Evolutionary conservation across 2,113 vertebrate genomes (phyloP).

Genomic region (Mirounga angustirostris): DNA sequence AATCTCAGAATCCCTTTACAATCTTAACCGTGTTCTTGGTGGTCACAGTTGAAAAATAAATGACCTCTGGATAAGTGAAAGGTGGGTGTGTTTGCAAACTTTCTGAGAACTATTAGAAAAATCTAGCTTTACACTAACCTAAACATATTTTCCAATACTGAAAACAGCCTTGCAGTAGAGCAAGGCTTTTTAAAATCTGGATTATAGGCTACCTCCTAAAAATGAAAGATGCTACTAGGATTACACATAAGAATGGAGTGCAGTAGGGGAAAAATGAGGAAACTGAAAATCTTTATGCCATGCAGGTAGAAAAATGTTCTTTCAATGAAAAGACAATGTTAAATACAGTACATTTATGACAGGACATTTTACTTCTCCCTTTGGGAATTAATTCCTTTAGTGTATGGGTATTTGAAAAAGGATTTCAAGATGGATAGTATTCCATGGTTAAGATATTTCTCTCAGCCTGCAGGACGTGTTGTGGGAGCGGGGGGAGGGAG

Average conservation of each 20-base stretch:
- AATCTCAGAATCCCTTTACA: slow-evolving; percentile 14
- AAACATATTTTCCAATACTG: not conserved
- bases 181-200: not conserved
- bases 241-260: not conserved
- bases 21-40: not conserved
- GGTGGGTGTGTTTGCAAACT: not conserved
- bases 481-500: not conserved
- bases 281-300: not conserved
- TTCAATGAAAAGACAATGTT: not conserved
- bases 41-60: not conserved
- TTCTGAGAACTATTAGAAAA: not conserved
- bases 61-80: not conserved
- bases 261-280: not conserved
- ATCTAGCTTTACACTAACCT: not conserved
- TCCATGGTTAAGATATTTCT: not conserved
- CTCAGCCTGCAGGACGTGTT: not conserved
- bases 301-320: not conserved
- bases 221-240: not conserved
- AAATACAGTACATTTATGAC: not conserved
- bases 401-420: not conserved
- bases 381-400: not conserved
- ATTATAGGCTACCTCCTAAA: not conserved
- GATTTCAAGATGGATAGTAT: not conserved
- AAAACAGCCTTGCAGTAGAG: not conserved
- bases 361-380: not conserved